These are phyloP conservation scores for Plodia interpunctella DNA, from an alignment of 1,140 invertebrate genomes.

Conservation along the genomic window DNA sequence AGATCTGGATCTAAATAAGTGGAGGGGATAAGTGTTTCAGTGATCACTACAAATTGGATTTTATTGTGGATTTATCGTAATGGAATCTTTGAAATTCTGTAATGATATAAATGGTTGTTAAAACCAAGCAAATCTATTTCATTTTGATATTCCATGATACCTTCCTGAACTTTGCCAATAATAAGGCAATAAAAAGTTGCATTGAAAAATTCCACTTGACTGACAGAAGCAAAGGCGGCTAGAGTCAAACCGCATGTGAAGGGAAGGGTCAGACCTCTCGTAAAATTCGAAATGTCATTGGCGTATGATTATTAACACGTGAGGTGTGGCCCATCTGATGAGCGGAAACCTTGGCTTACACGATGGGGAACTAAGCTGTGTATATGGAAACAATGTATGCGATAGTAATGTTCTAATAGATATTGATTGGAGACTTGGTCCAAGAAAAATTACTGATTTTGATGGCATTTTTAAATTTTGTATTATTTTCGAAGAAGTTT, in stretches of 20 bases:
- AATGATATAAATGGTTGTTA: too few species aligned
- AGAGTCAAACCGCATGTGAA: neutral
- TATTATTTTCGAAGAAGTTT: too few species aligned
- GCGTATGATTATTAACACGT: slow-evolving; percentile 45
- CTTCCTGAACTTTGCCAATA: too few species aligned
- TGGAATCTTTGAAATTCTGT: too few species aligned
- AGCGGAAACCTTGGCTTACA: slow-evolving; percentile 2
- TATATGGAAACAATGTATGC: neutral
- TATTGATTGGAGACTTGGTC: neutral
- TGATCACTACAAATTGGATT: too few species aligned
- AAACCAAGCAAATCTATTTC: too few species aligned
- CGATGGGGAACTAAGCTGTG: neutral
- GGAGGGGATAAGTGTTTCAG: too few species aligned
- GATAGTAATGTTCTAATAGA: neutral
- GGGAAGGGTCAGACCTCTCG: slow-evolving; percentile 11
- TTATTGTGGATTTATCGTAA: too few species aligned
- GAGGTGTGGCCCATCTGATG: slow-evolving; percentile 11
- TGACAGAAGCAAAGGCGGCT: neutral
- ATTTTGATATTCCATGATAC: too few species aligned
- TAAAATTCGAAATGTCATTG: slow-evolving; percentile 46
- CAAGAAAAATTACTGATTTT: neutral
- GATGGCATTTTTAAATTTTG: neutral
- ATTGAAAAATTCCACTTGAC: neutral
- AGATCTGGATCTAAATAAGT: too few species aligned
- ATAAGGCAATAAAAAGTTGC: neutral